Conservation (phyloP, 2,888 invertebrate genomes). For the Polia nebulosa region DNA sequence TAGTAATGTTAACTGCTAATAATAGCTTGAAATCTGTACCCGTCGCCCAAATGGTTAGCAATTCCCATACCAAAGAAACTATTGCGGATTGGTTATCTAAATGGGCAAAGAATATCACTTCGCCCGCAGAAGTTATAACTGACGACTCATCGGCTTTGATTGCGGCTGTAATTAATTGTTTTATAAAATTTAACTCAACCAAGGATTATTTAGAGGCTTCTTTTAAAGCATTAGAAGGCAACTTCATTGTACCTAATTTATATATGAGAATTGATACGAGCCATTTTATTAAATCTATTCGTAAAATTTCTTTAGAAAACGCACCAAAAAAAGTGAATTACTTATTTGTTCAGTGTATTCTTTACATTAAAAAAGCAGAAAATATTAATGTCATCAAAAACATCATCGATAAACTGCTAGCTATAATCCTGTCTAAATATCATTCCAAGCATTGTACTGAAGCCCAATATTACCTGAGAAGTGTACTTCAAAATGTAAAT, state of each 20-base stretch:
- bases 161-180: constrained; percentile 46
- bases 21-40: constrained; percentile 45
- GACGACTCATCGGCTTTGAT: constrained; percentile 49
- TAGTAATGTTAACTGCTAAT: constrained; percentile 45
- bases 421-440: constrained; percentile 41
- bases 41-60: constrained; percentile 44
- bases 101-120: constrained; percentile 48
- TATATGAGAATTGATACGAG: constrained; percentile 46
- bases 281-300: constrained; percentile 45
- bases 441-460: constrained; percentile 41
- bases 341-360: constrained; percentile 45
- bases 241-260: constrained; percentile 46
- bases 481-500: constrained; percentile 46
- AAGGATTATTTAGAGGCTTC: constrained; percentile 50
- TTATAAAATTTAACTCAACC: constrained; percentile 42
- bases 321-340: constrained; percentile 40
- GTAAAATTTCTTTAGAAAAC: constrained; percentile 42
- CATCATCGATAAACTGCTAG: constrained; percentile 40
- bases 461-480: constrained; percentile 44
- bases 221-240: constrained; percentile 47
- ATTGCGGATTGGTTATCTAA: constrained; percentile 48
- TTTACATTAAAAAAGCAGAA: constrained; percentile 44
- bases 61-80: constrained; percentile 45
- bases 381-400: too few species aligned
- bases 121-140: constrained; percentile 47